phyloP scores from a whole-genome alignment of 2,888 invertebrate species.

The Anthophora plumipes region DNA sequence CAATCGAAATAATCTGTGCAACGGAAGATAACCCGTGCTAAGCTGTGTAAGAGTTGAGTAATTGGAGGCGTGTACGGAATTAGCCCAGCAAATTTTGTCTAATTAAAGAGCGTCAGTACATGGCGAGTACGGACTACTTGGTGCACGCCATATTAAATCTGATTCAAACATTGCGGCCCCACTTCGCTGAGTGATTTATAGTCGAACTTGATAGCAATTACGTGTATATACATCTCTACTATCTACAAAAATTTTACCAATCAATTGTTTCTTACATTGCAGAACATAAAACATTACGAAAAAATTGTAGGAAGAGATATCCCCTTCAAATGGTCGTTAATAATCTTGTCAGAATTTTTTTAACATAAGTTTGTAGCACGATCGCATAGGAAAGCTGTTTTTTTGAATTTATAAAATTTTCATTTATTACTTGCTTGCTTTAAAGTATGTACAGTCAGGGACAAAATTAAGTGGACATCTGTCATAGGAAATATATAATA shows the following conservation, averaged over 20 bases:
- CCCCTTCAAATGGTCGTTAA: no score
- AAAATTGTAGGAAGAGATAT: neutral
- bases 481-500: no score
- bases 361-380: no score
- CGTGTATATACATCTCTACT: neutral
- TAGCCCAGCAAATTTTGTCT: constrained; percentile 78
- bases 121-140: constrained; percentile 30
- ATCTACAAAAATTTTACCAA: constrained; percentile 3
- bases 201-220: constrained; percentile 20
- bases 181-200: constrained; percentile 48
- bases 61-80: constrained; percentile 75
- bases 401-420: no score
- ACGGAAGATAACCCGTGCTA: constrained; percentile 35
- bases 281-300: neutral
- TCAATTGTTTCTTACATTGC: neutral
- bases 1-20: constrained; percentile 73
- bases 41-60: constrained; percentile 69
- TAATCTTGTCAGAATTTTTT: no score
- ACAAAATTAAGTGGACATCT: no score
- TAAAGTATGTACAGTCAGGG: no score
- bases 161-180: constrained; percentile 42
- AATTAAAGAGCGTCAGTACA: constrained; percentile 72
- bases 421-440: no score
- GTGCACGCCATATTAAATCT: constrained; percentile 40
- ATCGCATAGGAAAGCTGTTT: no score